phyloP scores from a whole-genome alignment of 2,888 invertebrate genomes.

The Labia minor region DNA sequence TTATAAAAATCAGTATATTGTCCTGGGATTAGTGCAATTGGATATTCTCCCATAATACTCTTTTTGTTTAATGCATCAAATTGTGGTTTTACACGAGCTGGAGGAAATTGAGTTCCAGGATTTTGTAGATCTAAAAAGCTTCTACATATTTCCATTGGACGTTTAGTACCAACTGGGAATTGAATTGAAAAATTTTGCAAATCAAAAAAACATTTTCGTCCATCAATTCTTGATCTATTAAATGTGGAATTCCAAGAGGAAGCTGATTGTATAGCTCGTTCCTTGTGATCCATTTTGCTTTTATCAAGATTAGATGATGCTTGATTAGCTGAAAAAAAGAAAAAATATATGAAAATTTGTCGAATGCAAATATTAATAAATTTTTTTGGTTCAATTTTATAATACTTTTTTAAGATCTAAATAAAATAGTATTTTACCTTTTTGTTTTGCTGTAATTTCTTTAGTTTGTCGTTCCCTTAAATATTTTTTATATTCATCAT shows the following conservation, averaged over 20 bases:
- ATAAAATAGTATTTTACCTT: constrained; percentile 41
- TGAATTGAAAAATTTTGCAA: constrained; percentile 83
- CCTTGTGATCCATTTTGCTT: constrained; percentile 50
- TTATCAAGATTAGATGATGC: constrained; percentile 24
- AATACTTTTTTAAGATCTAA: not conserved
- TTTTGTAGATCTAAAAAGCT: not conserved
- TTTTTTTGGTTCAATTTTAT: not conserved
- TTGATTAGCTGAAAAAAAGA: constrained; percentile 23
- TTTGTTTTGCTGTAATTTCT: constrained; percentile 56
- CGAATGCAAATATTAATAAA: not conserved
- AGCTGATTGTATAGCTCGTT: constrained; percentile 74
- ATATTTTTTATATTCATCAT: constrained; percentile 75
- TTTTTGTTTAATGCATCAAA: constrained; percentile 35
- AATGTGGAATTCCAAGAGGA: constrained; percentile 81
- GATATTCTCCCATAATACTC: constrained; percentile 60
- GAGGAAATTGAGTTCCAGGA: not conserved
- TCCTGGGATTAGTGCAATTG: constrained; percentile 89
- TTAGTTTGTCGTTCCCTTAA: constrained; percentile 58
- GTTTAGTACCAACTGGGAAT: constrained; percentile 42
- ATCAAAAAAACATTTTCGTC: constrained; percentile 76
- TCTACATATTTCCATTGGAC: not conserved
- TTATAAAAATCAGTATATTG: constrained; percentile 86
- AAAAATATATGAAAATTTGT: not conserved
- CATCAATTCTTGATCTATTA: constrained; percentile 64
- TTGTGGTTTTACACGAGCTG: not conserved